Percentiles rank a stretch among this genome's conserved stretches.
phyloP scores from a whole-genome alignment of 2,797 vertebrate genomes.

The Triplophysa yarkandensis region DNA sequence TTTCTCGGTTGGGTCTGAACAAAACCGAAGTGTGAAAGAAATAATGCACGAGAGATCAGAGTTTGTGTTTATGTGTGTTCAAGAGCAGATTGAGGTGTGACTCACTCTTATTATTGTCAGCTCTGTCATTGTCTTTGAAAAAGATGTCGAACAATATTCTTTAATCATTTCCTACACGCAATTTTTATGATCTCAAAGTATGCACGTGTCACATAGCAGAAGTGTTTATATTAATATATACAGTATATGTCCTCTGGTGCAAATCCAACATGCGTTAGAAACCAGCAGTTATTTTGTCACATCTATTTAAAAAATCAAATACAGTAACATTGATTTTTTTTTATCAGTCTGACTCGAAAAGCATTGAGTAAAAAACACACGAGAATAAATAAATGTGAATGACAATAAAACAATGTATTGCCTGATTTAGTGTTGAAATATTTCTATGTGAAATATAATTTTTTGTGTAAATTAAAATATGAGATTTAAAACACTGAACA shows the following conservation, averaged over 20 bases:
- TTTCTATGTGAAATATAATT: neutral
- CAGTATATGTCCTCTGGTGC: no score
- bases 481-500: no score
- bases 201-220: no score
- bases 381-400: neutral
- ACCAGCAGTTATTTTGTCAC: no score
- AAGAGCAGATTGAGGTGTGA: conserved; percentile 46
- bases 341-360: neutral
- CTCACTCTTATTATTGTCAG: conserved; percentile 43
- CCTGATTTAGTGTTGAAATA: neutral
- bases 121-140: neutral
- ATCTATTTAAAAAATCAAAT: neutral
- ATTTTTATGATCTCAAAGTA: no score
- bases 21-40: conserved; percentile 49
- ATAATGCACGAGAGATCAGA: conserved; percentile 48
- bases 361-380: neutral
- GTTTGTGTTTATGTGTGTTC: conserved; percentile 21
- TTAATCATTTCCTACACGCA: no score
- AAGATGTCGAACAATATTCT: neutral
- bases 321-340: no score
- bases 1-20: conserved; percentile 25
- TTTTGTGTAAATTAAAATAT: no score
- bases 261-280: no score
- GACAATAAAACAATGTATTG: neutral
- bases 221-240: no score